A percentile compares a stretch with the other conserved stretches of the same genome.
Evolutionary conservation across 2,113 vertebrate species (phyloP).

Genomic region (Chloebia gouldiae): DNA sequence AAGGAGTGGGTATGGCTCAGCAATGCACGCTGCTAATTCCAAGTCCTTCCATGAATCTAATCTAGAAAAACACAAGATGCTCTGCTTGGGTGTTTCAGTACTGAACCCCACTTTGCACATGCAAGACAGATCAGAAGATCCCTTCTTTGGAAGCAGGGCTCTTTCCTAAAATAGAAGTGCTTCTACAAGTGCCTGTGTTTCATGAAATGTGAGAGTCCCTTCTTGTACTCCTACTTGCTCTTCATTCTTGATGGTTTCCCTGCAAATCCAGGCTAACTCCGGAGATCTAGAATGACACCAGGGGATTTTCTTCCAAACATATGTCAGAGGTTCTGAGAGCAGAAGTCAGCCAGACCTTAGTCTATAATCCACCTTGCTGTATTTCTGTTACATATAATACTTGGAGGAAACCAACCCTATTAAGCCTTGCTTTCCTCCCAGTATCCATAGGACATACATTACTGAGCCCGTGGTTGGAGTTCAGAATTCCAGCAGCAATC

Average conservation of each 20-base stretch:
- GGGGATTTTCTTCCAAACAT: neutral
- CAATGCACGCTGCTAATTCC: neutral
- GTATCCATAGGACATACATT: neutral
- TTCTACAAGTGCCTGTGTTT: neutral
- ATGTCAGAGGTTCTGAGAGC: neutral
- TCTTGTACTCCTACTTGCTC: neutral
- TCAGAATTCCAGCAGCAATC: neutral
- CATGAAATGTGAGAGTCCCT: neutral
- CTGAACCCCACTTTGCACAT: neutral
- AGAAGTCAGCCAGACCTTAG: neutral
- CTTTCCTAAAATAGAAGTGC: neutral
- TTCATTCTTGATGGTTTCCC: neutral
- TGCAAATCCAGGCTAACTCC: neutral
- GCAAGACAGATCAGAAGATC: neutral
- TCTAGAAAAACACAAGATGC: neutral
- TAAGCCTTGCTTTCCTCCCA: neutral
- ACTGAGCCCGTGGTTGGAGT: neutral
- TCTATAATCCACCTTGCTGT: neutral
- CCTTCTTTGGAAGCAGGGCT: neutral
- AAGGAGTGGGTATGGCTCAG: constrained; percentile 29
- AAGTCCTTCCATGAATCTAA: neutral
- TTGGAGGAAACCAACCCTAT: neutral
- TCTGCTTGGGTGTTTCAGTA: neutral
- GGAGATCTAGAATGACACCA: neutral
- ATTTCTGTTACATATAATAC: neutral